Evolutionary conservation across 2,113 vertebrate species (phyloP).

Genomic region (Aptenodytes patagonicus): DNA sequence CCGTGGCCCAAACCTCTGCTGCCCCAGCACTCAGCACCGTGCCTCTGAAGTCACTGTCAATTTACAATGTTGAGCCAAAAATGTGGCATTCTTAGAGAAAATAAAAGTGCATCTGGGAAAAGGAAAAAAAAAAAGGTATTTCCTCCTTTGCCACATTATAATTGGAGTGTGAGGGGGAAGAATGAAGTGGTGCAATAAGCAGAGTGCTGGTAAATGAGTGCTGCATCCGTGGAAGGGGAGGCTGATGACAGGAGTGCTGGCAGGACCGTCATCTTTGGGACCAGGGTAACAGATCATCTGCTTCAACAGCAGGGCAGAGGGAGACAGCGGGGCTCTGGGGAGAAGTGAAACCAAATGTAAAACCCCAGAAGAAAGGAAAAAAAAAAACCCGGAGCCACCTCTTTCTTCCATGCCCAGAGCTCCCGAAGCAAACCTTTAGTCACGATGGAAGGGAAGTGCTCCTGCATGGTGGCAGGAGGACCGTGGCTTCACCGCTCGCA

Average conservation of each 20-base stretch:
- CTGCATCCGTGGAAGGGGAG: neutral
- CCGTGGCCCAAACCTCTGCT: fast-evolving
- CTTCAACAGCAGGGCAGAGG: neutral
- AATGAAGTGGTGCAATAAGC: neutral
- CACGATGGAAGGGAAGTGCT: neutral
- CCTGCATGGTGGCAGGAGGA: neutral
- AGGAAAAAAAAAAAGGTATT: neutral
- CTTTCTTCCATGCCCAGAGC: neutral
- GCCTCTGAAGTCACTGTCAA: neutral
- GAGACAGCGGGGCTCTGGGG: neutral
- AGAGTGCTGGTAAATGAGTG: neutral
- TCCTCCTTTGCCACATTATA: neutral
- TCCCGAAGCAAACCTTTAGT: neutral
- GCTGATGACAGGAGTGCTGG: neutral
- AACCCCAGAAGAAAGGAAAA: neutral
- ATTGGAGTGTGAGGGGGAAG: neutral
- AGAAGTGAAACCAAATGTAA: neutral
- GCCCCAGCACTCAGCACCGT: fast-evolving
- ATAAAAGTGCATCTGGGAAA: neutral
- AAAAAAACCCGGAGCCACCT: neutral
- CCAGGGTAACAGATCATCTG: neutral
- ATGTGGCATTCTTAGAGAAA: neutral
- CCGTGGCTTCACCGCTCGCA: fast-evolving
- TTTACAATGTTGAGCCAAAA: neutral
- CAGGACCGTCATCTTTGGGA: neutral